Evolutionary conservation across 2,113 vertebrate genomes (phyloP).

Genomic region (Oophaga pumilio): DNA sequence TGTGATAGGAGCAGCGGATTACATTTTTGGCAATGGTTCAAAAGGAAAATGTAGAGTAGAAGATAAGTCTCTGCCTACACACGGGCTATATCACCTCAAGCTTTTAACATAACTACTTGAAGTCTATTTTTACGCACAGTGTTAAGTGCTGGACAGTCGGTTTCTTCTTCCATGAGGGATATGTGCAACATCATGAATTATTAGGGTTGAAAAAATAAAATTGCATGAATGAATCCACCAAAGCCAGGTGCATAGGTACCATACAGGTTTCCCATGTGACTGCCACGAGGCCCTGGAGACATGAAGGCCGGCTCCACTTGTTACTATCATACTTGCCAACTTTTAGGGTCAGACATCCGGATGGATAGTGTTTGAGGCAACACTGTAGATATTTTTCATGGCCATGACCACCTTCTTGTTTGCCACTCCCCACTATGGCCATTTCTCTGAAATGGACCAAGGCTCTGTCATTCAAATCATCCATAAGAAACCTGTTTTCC

Average conservation of each 20-base stretch:
- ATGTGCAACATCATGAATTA: background rate
- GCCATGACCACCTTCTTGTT: too few relatives aligned
- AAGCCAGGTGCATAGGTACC: background rate
- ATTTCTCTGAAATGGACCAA: too few relatives aligned
- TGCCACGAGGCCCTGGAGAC: background rate
- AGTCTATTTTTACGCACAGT: background rate
- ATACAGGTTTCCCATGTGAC: background rate
- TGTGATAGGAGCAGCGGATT: conserved; percentile 50
- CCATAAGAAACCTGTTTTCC: too few relatives aligned
- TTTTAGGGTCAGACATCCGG: too few relatives aligned
- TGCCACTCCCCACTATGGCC: too few relatives aligned
- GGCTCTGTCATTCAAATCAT: too few relatives aligned
- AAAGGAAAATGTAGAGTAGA: conserved; percentile 32
- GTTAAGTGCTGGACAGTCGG: background rate
- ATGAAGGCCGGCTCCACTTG: background rate
- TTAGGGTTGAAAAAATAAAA: background rate
- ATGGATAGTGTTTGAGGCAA: too few relatives aligned
- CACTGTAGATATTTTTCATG: too few relatives aligned
- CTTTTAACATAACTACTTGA: conserved; percentile 48
- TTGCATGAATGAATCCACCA: too few relatives aligned
- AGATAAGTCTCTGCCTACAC: conserved; percentile 52
- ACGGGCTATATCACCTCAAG: conserved; percentile 53
- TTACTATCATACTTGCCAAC: too few relatives aligned
- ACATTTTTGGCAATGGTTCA: conserved; percentile 58
- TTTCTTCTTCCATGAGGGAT: background rate